Base-by-base conservation (phyloP, 2,888 invertebrate species). In the Leucania comma region DNA sequence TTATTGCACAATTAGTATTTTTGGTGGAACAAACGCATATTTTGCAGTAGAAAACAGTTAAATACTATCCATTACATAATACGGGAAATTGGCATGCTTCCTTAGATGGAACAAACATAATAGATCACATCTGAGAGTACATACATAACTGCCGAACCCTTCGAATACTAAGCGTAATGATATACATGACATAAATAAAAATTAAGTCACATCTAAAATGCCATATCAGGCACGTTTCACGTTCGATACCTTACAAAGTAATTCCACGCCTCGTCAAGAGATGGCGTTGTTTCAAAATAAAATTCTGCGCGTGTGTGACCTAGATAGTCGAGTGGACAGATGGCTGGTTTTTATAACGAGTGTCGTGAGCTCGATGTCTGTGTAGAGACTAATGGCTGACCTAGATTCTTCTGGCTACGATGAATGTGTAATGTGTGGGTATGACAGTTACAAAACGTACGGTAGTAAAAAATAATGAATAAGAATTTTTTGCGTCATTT, bases 231-330 rank as follows among this genome's bases (percentile, higher is more conserved):
- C 22, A 10, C 62, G 29, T 14, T 0, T 2, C 72, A 61, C 73
- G 80, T 35, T 60, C 54, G 70, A 46, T 71, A 8, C 5, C 3
- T 56, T 46, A 51, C 64, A 64, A 68, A 80, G 75, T 74, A 62
- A 79, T 79, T 65, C 80, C 4, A 5, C 4, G 10, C 14, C 24
- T 17, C 56, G 51, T 42, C 80, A 76, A 76, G 56, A 84, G 83
- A 86, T 84, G 83, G 83, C 83, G 79, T 56, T 79, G 64, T 71
- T 9, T 42, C 69, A 82, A 76, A 86, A 59, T 42, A 50, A 42
- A 46, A 17, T 17, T 14, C n/a, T n/a, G n/a, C n/a, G n/a, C n/a
- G 14, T 20, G 14, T 12, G 10, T 68, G 79, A 80, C 83, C 79
- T 65, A 74, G 22, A 79, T 80, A 79, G 80, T 32, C 6, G n/a